These are phyloP conservation scores for Pempheris klunzingeri DNA, from an alignment of 2,797 vertebrate species.

Conservation along the genomic window DNA sequence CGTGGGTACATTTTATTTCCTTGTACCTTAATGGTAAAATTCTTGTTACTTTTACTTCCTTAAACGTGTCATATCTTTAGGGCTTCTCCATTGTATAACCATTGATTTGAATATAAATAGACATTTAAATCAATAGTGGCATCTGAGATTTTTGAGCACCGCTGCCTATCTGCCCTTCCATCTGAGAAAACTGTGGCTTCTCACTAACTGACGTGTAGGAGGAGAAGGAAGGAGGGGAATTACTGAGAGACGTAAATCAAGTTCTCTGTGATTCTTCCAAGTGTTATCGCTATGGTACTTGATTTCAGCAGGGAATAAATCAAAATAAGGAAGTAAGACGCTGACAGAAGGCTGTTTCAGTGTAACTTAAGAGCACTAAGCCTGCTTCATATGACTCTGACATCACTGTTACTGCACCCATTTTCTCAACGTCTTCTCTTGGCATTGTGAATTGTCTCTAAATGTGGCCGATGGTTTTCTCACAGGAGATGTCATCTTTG, in stretches of 20 bases:
- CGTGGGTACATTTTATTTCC: neutral
- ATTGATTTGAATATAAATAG: neutral
- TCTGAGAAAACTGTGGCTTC: neutral
- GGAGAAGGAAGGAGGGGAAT: constrained; percentile 23
- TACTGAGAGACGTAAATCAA: constrained; percentile 17
- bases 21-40: neutral
- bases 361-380: constrained; percentile 19
- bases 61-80: neutral
- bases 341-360: constrained; percentile 10
- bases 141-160: constrained; percentile 6
- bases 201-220: neutral
- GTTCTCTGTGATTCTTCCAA: neutral
- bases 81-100: constrained; percentile 11
- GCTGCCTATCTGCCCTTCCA: neutral
- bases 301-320: constrained; percentile 8
- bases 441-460: constrained; percentile 10
- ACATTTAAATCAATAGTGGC: constrained; percentile 1
- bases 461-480: constrained; percentile 8
- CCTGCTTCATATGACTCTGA: constrained; percentile 22
- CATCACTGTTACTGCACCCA: neutral
- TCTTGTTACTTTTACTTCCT: neutral
- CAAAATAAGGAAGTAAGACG: constrained; percentile 11
- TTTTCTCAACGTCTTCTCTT: constrained; percentile 6
- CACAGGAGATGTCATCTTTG: constrained; percentile 75
- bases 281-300: neutral